These are phyloP conservation scores for Rhodinocichla rosea DNA, from an alignment of 2,113 vertebrate species.

Conservation along the genomic window DNA sequence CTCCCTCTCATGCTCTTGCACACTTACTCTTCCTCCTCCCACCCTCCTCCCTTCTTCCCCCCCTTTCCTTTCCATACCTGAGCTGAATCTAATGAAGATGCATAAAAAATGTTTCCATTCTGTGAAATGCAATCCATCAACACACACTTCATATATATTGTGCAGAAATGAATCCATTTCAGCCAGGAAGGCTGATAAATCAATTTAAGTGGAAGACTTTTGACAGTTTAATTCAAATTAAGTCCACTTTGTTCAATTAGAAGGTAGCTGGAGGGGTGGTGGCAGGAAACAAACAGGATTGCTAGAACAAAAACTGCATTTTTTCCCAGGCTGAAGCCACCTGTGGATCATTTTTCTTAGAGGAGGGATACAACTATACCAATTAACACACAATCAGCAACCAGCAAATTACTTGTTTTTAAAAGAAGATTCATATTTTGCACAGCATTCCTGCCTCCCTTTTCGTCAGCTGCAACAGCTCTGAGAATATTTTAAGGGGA, in stretches of 20 bases:
- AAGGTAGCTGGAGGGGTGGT: conserved; percentile 33
- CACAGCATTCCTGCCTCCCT: conserved; percentile 9
- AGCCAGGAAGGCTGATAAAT: conserved; percentile 60
- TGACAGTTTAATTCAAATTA: conserved; percentile 79
- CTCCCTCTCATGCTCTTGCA: neutral
- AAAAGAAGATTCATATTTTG: conserved; percentile 12
- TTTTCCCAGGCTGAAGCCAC: conserved; percentile 42
- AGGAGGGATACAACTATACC: conserved; percentile 14
- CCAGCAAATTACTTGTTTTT: conserved; percentile 39
- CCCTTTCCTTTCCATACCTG: neutral
- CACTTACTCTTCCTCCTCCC: neutral
- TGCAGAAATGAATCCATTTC: conserved; percentile 72
- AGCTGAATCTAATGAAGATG: conserved; percentile 8
- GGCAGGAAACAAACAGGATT: conserved; percentile 31
- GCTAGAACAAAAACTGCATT: conserved; percentile 47
- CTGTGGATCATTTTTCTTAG: conserved; percentile 58
- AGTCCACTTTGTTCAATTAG: conserved; percentile 76
- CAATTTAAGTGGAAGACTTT: conserved; percentile 75
- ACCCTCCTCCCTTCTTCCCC: neutral
- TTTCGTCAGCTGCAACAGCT: neutral
- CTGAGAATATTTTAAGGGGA: neutral
- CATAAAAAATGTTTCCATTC: conserved; percentile 53
- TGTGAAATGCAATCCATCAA: conserved; percentile 62
- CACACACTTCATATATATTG: conserved; percentile 62
- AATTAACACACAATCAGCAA: conserved; percentile 63